phyloP scores from a whole-genome alignment of 1,140 invertebrate species.

The Zaprionus nigranus region DNA sequence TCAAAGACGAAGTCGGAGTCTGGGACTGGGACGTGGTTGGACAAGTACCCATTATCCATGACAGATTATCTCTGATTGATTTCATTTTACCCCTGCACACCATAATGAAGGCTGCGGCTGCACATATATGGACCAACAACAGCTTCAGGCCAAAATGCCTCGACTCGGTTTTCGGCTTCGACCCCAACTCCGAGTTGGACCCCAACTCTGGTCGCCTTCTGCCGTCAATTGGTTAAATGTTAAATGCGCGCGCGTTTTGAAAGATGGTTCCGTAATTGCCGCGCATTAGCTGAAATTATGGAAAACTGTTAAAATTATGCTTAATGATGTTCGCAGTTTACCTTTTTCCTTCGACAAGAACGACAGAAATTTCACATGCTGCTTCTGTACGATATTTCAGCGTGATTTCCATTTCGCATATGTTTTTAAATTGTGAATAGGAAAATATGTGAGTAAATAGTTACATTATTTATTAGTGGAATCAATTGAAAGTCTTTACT shows the following conservation, averaged over 20 bases:
- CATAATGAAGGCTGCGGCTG: conserved; percentile 66
- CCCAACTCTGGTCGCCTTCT: conserved; percentile 43
- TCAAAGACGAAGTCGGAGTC: conserved; percentile 10
- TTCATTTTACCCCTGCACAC: conserved; percentile 72
- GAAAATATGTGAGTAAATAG: too few species aligned
- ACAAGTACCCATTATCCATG: conserved; percentile 77
- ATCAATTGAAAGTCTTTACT: too few species aligned
- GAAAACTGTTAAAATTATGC: conserved; percentile 79
- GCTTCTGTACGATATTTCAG: background rate
- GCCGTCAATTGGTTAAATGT: conserved; percentile 75
- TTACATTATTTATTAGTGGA: too few species aligned
- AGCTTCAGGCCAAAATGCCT: conserved; percentile 67
- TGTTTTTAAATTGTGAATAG: background rate
- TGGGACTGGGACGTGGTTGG: conserved; percentile 35
- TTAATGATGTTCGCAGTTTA: conserved; percentile 66
- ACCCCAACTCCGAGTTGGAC: conserved; percentile 13
- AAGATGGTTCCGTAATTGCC: conserved; percentile 75
- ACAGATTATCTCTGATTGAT: conserved; percentile 83
- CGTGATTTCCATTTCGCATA: background rate
- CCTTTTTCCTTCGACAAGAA: conserved; percentile 22
- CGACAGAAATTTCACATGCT: conserved; percentile 41
- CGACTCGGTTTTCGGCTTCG: conserved; percentile 18
- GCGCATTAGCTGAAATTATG: conserved; percentile 75
- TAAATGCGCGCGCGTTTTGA: conserved; percentile 41
- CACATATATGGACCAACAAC: conserved; percentile 46